Percentiles rank a stretch among this genome's conserved stretches.
These are phyloP conservation scores for Porites australiensis DNA, from an alignment of 64 coral and sea anemone genomes.

Conservation along the genomic window DNA sequence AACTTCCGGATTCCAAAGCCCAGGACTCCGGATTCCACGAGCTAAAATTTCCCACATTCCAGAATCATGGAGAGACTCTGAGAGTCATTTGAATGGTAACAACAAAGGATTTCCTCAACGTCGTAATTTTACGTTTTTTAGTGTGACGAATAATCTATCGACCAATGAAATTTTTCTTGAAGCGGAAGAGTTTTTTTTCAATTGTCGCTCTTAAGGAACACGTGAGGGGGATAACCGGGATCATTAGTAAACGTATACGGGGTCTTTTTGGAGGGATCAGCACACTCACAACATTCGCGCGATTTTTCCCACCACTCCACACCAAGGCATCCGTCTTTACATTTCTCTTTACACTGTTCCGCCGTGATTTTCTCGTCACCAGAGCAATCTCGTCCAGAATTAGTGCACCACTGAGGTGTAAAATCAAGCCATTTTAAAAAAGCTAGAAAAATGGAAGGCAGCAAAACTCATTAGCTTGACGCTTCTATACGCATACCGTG, in stretches of 20 bases:
- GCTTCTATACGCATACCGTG: too few species aligned
- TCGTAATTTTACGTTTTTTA: too few species aligned
- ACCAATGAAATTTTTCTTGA: too few species aligned
- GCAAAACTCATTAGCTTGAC: too few species aligned
- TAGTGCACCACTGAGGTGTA: neutral
- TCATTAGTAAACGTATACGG: neutral
- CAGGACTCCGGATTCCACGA: too few species aligned
- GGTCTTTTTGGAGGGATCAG: neutral
- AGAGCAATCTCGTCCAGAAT: neutral
- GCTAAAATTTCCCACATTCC: too few species aligned
- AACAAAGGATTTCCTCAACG: too few species aligned
- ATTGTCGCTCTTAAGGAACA: neutral
- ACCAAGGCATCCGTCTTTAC: neutral
- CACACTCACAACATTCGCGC: neutral
- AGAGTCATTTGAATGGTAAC: too few species aligned
- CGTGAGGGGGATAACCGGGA: neutral
- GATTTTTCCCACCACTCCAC: neutral
- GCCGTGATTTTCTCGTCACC: neutral
- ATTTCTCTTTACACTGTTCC: neutral
- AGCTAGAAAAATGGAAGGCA: neutral
- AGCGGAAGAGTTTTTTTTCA: neutral
- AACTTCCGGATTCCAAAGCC: too few species aligned
- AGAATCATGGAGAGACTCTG: too few species aligned
- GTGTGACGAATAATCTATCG: too few species aligned
- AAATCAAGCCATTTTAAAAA: neutral